Conservation (phyloP, 2,113 vertebrate species). For the Muntiacus muntjak region DNA sequence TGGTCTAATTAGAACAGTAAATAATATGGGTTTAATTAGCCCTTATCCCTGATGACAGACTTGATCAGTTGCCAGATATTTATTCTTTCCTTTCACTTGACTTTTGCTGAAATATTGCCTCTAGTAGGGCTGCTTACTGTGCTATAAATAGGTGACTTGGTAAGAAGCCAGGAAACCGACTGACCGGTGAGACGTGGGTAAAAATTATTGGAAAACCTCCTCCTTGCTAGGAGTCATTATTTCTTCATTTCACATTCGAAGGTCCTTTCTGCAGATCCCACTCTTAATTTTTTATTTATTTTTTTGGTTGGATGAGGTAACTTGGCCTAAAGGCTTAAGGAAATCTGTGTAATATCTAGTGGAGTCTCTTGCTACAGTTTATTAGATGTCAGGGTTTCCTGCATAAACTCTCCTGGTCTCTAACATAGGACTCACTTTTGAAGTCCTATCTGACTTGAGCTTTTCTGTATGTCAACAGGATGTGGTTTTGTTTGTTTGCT, state of each 20-base stretch:
- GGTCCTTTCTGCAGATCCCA: neutral
- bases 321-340: constrained; percentile 49
- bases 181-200: neutral
- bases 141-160: constrained; percentile 41
- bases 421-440: constrained; percentile 39
- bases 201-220: constrained; percentile 9
- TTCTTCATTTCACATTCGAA: constrained; percentile 37
- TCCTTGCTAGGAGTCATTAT: neutral
- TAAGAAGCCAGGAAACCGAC: neutral
- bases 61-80: constrained; percentile 75
- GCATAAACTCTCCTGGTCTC: constrained; percentile 58
- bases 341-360: constrained; percentile 53
- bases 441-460: constrained; percentile 58
- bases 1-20: constrained; percentile 67
- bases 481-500: neutral
- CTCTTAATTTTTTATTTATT: neutral
- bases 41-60: constrained; percentile 71
- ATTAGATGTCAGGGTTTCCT: constrained; percentile 64
- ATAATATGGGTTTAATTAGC: constrained; percentile 76
- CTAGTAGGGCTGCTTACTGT: constrained; percentile 55
- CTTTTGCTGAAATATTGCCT: constrained; percentile 71
- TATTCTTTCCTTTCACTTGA: constrained; percentile 72
- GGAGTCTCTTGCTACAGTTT: constrained; percentile 32
- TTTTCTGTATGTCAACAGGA: neutral
- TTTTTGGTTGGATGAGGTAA: constrained; percentile 23